Evolutionary conservation across 2,113 vertebrate species (phyloP), one percentile per base, ranked within the genome.

Genomic region (Micromys minutus): DNA sequence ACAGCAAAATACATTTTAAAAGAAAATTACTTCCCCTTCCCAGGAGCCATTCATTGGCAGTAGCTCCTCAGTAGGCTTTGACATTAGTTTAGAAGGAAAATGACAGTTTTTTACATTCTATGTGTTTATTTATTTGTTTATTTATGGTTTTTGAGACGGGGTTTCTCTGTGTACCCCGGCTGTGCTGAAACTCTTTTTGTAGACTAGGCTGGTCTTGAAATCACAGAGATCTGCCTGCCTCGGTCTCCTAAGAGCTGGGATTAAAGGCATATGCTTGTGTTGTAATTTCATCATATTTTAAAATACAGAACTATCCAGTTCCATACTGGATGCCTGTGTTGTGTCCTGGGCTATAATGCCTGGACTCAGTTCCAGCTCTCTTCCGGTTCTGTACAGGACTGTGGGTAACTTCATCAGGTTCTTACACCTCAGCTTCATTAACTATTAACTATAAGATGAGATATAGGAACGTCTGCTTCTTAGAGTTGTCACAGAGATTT

Each of bases 221-320:
- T 67, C 31, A 34, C 65, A 67, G 63, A 67, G 63, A 34, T 34
- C 29, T 10, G 8, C 31, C 63, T 67, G 17, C 36, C 69, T 71
- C 36, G 22, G 69, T n/a, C 69, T 72, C 69, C n/a, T 39, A n/a
- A 21, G 69, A 39, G n/a, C 71, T 39, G 71, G 19, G n/a, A 39
- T 72, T 72, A 39, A 72, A 72, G n/a, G 71, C 69, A 39, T 39
- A 19, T 22, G 7, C n/a, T 39, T 71, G 17, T 7, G 21, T 71
- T 71, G 6, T 71, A n/a, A n/a, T 95, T 87, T 95, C 71, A 77
- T 80, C 52, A 77, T 47, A 47, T 75, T 81, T 81, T 80, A 86
- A 94, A 80, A 77, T 89, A 34, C 59, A 87, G 31, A 90, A 36
- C 80, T 81, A 76, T 76, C 42, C 45, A 39, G 21, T 55, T 94